These are phyloP conservation scores for Conchocele bisecta DNA, from an alignment of 2,888 invertebrate genomes.

Conservation along the genomic window DNA sequence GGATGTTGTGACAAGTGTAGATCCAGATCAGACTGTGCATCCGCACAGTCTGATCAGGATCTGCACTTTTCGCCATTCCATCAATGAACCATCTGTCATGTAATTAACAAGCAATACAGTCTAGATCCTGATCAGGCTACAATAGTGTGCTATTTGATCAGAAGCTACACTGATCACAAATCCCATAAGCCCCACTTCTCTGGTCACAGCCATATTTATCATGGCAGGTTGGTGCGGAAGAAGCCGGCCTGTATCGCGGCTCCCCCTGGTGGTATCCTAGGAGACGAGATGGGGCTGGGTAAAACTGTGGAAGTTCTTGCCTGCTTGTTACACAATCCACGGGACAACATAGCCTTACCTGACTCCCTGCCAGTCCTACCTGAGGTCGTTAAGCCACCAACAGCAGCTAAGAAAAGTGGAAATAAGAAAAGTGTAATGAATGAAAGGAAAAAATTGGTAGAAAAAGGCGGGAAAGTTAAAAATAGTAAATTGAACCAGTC, in stretches of 20 bases:
- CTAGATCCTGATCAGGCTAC: too few relatives aligned
- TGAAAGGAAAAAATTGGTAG: neutral
- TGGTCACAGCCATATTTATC: too few relatives aligned
- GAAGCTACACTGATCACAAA: too few relatives aligned
- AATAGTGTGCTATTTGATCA: neutral
- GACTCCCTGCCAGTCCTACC: conserved; percentile 29
- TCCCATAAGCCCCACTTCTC: too few relatives aligned
- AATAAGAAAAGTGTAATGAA: conserved; percentile 3
- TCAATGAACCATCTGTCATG: too few relatives aligned
- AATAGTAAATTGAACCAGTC: too few relatives aligned
- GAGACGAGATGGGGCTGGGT: conserved; percentile 92
- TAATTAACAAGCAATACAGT: too few relatives aligned
- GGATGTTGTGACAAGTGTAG: too few relatives aligned
- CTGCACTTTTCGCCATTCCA: too few relatives aligned
- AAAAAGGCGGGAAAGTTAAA: too few relatives aligned
- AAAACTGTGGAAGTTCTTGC: conserved; percentile 91
- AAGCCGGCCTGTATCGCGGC: conserved; percentile 79
- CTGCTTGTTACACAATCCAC: conserved; percentile 86
- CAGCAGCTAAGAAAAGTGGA: conserved; percentile 6
- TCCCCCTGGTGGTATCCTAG: conserved; percentile 88
- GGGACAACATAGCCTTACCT: conserved; percentile 49
- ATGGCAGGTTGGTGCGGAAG: conserved; percentile 80
- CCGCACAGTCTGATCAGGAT: too few relatives aligned
- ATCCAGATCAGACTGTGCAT: too few relatives aligned
- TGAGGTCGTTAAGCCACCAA: neutral